Evolutionary conservation across 2,888 invertebrate genomes (phyloP).

Genomic region (Cantharis nigra): DNA sequence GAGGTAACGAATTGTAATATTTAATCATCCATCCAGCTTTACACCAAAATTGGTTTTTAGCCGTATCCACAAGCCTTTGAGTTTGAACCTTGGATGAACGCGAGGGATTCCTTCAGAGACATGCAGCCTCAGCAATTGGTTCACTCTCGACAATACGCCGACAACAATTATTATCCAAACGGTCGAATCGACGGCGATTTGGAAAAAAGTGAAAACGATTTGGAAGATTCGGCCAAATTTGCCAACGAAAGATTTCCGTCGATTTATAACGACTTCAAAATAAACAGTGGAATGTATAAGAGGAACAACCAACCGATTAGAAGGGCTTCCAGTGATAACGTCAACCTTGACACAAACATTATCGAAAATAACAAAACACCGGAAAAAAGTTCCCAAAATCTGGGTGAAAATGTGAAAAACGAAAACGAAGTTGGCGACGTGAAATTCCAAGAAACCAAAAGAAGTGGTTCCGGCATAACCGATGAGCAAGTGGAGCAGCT

Average conservation of each 20-base stretch:
- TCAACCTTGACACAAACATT: neutral
- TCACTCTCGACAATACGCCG: neutral
- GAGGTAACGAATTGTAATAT: slow-evolving; percentile 29
- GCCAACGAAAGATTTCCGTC: slow-evolving; percentile 30
- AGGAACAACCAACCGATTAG: neutral
- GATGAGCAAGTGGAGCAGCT: slow-evolving; percentile 17
- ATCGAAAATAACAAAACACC: neutral
- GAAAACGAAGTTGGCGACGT: neutral
- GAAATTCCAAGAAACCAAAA: neutral
- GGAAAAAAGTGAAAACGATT: slow-evolving; percentile 1
- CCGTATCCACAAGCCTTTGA: slow-evolving; percentile 19
- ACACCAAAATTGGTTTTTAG: slow-evolving; percentile 5
- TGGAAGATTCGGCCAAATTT: slow-evolving; percentile 1
- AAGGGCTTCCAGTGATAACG: neutral
- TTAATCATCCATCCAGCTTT: neutral
- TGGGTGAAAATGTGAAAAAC: neutral
- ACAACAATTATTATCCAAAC: neutral
- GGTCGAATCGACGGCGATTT: neutral
- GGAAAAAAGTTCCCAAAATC: neutral
- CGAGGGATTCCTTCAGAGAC: neutral
- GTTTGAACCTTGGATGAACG: slow-evolving; percentile 4
- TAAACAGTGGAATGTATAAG: neutral
- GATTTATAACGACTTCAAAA: slow-evolving; percentile 31
- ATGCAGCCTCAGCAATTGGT: neutral
- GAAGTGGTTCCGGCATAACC: neutral